Base-by-base conservation (phyloP, 2,888 invertebrate species). In the Drosophila kuntzei region DNA sequence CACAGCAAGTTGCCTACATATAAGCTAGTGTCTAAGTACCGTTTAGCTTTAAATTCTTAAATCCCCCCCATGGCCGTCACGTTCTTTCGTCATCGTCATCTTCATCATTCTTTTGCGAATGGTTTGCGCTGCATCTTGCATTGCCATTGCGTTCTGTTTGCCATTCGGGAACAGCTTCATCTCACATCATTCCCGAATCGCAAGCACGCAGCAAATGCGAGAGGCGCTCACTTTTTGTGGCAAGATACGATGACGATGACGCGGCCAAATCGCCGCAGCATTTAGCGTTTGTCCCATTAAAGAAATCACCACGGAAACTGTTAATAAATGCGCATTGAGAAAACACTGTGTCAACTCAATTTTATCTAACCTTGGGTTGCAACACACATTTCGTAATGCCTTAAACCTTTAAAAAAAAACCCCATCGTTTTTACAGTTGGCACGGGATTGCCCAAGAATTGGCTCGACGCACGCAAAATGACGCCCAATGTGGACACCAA, bases 271-370 rank as follows among this genome's bases (percentile, higher is more conserved):
- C 64, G 75, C 67, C 58, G 65, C 79, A 72, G 83, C 80, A 83
- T 86, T 83, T 83, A 83, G 71, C 71, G 64, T 72, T 67, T 87
- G 67, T 79, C 65, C 66, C 71, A 71, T 72, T 51, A 25, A 71
- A 44, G 9, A 46, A 49, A 27, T 58, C 57, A 76, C 25, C 71
- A 72, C 25, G 62, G 61, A 69, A 71, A 67, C 63, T 59, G 59
- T 43, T 73, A 88, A 85, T 88, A 85, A 85, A 85, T 81, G 87
- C 85, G 82, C 73, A 85, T 74, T 83, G 79, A 81, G 79, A 84
- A 87, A 65, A 62, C 39, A 60, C 37, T 20, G 53, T 46, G 37
- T 49, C 57, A 68, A 63, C 37, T 34, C 43, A 39, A 53, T 53
- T 46, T 46, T 12, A 47, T 20, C 27, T 39, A 29, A 53, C 18